Base-by-base conservation (phyloP, 2,113 vertebrate genomes). In the Hystrix brachyura region DNA sequence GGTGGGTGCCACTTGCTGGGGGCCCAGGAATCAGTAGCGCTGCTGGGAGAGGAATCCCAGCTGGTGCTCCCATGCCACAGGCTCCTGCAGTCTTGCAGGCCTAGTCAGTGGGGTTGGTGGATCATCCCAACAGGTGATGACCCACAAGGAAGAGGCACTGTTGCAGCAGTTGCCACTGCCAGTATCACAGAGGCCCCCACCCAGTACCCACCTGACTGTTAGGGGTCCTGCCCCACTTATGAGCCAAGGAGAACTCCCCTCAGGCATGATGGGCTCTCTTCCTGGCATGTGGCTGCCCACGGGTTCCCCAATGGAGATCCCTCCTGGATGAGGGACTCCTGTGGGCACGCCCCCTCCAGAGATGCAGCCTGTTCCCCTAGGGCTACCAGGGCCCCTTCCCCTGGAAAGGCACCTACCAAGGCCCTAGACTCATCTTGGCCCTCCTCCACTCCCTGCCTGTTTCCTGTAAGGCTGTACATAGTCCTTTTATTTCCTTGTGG, bases 91-190 rank as follows among this genome's bases (percentile, higher is more conserved):
- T 2, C 98, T 99, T 38, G 99, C 99, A 0, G 99, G 99, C 0
- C 99, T 99, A 0, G 99, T 99, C 51, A 98, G 99, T 91, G 99
- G 99, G 25, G 99, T 99, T 29, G 99, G 99, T 23, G 99, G 99
- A 32, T 99, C 99, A 0, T 99, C 99, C 0, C 99, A 99, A 51
- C 99, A 99, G 99, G 99, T 99, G 93, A 99, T 99, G 99, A 99
- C 99, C 99, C 99, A 0, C 99, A 99, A 98, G 99, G 98, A 69
- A 98, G 99, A 92, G 99, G 99, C 34, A 99, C 99, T 67, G 99
- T 99, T 3, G 99, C 99, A 0, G 99, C 99, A 0, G 99, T 99
- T 2, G 99, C 99, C 4, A 99, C 99, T 0, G 99, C 99, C 1
- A 99, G 99, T 96, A 99, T 99, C 17, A 99, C 99, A 0, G 99